phyloP scores from a whole-genome alignment of 2,113 vertebrate genomes.

The Pterocles orientalis region DNA sequence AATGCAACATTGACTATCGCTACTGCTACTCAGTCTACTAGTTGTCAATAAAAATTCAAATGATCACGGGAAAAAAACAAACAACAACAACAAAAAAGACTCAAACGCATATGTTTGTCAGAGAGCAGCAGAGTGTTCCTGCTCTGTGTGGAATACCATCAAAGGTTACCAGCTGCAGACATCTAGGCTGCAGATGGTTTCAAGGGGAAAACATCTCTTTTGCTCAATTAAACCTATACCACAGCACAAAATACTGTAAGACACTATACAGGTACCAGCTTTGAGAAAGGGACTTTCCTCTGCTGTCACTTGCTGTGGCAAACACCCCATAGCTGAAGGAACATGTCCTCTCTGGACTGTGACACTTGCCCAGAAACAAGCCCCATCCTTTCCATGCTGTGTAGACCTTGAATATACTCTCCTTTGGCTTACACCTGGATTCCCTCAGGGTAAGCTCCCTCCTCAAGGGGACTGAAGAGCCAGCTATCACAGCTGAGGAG shows the following conservation, averaged over 20 bases:
- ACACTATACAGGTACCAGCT: accelerated
- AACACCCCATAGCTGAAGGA: not conserved
- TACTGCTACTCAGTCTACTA: not conserved
- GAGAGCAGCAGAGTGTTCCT: not conserved
- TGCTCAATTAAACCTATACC: not conserved
- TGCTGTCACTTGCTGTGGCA: not conserved
- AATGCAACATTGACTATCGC: not conserved
- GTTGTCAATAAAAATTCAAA: conserved; percentile 37
- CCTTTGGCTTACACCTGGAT: not conserved
- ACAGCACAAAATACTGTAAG: not conserved
- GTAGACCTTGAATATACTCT: not conserved
- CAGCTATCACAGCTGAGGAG: not conserved
- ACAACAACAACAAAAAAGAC: not conserved
- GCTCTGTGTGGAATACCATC: conserved; percentile 31
- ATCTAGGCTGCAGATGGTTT: not conserved
- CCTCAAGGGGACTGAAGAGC: not conserved
- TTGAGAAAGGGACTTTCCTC: not conserved
- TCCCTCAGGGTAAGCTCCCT: not conserved
- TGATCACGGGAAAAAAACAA: not conserved
- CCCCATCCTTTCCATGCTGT: not conserved
- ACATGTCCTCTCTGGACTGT: not conserved
- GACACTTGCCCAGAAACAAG: not conserved
- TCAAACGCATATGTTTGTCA: not conserved
- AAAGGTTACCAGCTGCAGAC: conserved; percentile 43
- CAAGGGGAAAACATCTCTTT: not conserved